Conservation (phyloP, 2,888 invertebrate species). For the Agrochola litura region DNA sequence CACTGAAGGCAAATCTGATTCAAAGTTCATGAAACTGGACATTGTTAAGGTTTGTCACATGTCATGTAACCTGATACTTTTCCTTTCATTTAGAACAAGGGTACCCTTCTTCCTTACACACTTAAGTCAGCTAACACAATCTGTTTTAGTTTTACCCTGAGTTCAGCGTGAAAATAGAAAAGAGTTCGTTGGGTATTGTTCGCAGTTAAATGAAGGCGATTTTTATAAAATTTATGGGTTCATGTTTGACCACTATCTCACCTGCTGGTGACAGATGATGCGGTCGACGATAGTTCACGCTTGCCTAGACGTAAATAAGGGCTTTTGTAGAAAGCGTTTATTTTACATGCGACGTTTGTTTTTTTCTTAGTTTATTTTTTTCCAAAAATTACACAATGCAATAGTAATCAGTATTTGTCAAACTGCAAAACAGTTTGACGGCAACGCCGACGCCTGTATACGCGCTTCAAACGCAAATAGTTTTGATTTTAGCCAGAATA, state of each 20-base stretch:
- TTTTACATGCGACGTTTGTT: neutral
- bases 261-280: neutral
- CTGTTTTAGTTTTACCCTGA: slow-evolving; percentile 7
- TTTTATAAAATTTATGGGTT: neutral
- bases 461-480: neutral
- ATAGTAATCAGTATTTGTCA: neutral
- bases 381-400: neutral
- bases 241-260: neutral
- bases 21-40: slow-evolving; percentile 16
- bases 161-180: neutral
- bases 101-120: neutral
- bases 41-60: slow-evolving; percentile 9
- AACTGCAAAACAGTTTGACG: too few relatives aligned
- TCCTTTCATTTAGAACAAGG: slow-evolving; percentile 20
- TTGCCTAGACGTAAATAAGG: neutral
- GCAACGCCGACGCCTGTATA: neutral
- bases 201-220: neutral
- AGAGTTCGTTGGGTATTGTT: neutral
- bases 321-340: neutral
- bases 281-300: neutral
- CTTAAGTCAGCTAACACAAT: slow-evolving; percentile 1
- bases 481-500: neutral
- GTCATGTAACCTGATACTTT: slow-evolving; percentile 17
- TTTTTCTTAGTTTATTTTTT: neutral
- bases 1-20: neutral